Percentiles rank a stretch among this genome's conserved stretches.
These are phyloP conservation scores for Ichneumoninae sp. DNA, from an alignment of 2,888 invertebrate species.

Conservation along the genomic window DNA sequence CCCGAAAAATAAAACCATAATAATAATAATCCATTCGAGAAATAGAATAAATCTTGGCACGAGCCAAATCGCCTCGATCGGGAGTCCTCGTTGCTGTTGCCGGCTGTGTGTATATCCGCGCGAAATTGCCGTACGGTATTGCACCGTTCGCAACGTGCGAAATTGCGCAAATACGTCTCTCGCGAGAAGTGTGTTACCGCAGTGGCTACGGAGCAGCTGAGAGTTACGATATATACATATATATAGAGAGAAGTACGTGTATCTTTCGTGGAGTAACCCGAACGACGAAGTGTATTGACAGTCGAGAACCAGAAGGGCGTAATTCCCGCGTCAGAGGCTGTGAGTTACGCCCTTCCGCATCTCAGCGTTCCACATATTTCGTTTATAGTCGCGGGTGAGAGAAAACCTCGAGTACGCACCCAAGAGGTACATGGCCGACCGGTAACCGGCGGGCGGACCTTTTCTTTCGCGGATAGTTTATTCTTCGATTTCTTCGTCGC, in stretches of 20 bases:
- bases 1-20: no score
- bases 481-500: conserved; percentile 20
- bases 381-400: not conserved
- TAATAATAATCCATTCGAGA: not conserved
- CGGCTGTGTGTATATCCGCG: not conserved
- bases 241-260: conserved; percentile 43
- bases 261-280: conserved; percentile 53
- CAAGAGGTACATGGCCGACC: conserved; percentile 60
- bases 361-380: not conserved
- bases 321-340: not conserved
- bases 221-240: conserved; percentile 56
- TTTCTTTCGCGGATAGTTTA: conserved; percentile 48
- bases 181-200: conserved; percentile 66
- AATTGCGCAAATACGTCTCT: conserved; percentile 63
- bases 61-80: not conserved
- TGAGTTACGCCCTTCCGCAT: not conserved
- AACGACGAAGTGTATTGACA: conserved; percentile 30
- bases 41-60: not conserved
- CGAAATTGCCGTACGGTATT: conserved; percentile 46
- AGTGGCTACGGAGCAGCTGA: conserved; percentile 39
- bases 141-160: conserved; percentile 46
- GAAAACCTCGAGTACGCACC: conserved; percentile 23
- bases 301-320: not conserved
- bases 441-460: conserved; percentile 52
- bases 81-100: not conserved